Evolutionary conservation across 2,113 vertebrate genomes (phyloP).

Genomic region (Seriola quinqueradiata): DNA sequence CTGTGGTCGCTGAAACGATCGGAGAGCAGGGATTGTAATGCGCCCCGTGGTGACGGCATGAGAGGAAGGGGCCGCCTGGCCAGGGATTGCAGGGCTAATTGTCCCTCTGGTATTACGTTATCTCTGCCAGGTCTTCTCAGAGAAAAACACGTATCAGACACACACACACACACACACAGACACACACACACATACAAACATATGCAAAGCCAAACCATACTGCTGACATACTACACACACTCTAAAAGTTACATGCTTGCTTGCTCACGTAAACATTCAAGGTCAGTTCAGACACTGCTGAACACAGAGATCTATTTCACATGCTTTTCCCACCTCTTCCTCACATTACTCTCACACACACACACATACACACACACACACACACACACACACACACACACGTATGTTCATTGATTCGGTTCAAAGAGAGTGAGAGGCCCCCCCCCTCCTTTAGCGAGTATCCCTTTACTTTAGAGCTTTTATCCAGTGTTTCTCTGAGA

Average conservation of each 20-base stretch:
- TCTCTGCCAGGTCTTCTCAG: slow-evolving; percentile 43
- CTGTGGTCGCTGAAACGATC: slow-evolving; percentile 4
- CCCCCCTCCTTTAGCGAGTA: slow-evolving; percentile 29
- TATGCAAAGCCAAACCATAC: slow-evolving; percentile 19
- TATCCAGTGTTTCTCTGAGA: slow-evolving; percentile 15
- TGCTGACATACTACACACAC: slow-evolving; percentile 3
- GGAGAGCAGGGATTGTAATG: slow-evolving; percentile 39
- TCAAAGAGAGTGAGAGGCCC: slow-evolving; percentile 24
- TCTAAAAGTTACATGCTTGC: slow-evolving; percentile 1
- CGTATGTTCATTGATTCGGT: slow-evolving; percentile 4
- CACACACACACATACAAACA: slow-evolving; percentile 10
- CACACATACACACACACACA: not conserved
- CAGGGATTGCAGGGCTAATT: slow-evolving; percentile 56
- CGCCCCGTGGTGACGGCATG: slow-evolving; percentile 31
- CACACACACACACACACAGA: not conserved
- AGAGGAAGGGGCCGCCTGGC: slow-evolving; percentile 57
- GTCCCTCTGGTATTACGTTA: slow-evolving; percentile 48
- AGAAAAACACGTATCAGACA: not conserved
- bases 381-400: not conserved
- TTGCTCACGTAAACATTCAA: not conserved
- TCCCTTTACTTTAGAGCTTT: slow-evolving; percentile 55
- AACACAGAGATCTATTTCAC: slow-evolving; percentile 10
- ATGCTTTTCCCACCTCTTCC: not conserved
- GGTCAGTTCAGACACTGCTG: slow-evolving; percentile 18
- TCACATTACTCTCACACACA: slow-evolving; percentile 14